These are phyloP conservation scores for Muscina levida DNA, from an alignment of 2,888 invertebrate genomes.

Conservation along the genomic window DNA sequence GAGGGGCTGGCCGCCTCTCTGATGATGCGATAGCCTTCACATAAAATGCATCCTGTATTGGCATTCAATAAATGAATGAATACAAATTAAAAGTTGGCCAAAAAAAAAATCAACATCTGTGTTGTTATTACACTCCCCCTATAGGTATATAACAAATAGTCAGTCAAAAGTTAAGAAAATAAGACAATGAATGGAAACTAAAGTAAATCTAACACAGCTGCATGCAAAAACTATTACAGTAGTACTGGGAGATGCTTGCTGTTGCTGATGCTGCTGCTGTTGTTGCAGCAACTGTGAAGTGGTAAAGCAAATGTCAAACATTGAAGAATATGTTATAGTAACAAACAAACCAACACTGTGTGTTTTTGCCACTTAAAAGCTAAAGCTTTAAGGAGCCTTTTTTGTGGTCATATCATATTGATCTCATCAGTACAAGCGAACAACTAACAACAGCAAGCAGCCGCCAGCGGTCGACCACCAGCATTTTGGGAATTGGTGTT, in stretches of 20 bases:
- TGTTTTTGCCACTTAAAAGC: no score
- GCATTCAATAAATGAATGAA: constrained; percentile 51
- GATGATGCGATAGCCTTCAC: constrained; percentile 51
- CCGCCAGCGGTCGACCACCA: constrained; percentile 1
- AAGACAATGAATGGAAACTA: constrained; percentile 35
- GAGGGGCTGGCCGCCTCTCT: constrained; percentile 43
- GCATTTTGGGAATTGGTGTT: constrained; percentile 9
- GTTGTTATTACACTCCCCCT: neutral
- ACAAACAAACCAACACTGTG: no score
- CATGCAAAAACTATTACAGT: constrained; percentile 35
- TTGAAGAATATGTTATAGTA: constrained; percentile 35
- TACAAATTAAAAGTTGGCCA: neutral
- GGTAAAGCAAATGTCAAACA: constrained; percentile 52
- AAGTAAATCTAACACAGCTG: constrained; percentile 59
- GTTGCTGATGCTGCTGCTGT: neutral
- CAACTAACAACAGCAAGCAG: neutral
- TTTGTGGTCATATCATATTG: constrained; percentile 46
- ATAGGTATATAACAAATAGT: neutral
- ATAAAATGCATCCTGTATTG: constrained; percentile 54
- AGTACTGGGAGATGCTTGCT: constrained; percentile 13
- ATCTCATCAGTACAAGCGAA: constrained; percentile 43
- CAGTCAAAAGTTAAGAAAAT: neutral
- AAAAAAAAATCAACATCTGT: constrained; percentile 24
- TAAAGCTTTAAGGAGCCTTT: constrained; percentile 58
- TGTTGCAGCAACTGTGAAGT: constrained; percentile 10